These are phyloP conservation scores for Anhinga rufa DNA, from an alignment of 2,113 vertebrate genomes.

Conservation along the genomic window DNA sequence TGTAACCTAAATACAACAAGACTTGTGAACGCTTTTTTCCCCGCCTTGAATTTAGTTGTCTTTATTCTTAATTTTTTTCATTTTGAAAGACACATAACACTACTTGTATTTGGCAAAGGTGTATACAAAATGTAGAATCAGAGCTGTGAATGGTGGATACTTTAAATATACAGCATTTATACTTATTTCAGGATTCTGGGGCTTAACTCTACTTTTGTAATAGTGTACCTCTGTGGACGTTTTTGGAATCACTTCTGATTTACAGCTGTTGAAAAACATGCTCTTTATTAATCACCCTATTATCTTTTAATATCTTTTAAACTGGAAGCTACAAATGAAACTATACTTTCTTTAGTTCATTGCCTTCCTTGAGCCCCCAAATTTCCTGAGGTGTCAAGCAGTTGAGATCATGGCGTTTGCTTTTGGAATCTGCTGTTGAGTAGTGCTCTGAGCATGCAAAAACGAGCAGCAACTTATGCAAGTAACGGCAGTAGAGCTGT, in stretches of 20 bases:
- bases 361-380: background rate
- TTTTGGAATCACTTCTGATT: background rate
- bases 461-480: background rate
- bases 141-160: background rate
- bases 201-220: background rate
- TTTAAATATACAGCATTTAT: background rate
- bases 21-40: rapidly evolving
- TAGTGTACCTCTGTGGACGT: background rate
- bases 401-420: background rate
- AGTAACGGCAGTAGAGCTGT: background rate
- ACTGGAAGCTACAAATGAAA: background rate
- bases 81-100: background rate
- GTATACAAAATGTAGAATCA: background rate
- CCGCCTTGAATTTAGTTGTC: rapidly evolving
- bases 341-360: background rate
- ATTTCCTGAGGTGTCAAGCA: background rate
- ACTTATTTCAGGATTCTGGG: background rate
- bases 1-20: background rate
- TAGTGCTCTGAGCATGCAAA: background rate
- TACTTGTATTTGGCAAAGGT: background rate
- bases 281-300: background rate
- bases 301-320: background rate
- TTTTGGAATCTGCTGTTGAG: background rate
- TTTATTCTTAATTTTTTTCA: background rate
- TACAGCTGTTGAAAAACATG: background rate